Base-by-base conservation (phyloP, 2,888 invertebrate species). In the Lissonota sp. region DNA sequence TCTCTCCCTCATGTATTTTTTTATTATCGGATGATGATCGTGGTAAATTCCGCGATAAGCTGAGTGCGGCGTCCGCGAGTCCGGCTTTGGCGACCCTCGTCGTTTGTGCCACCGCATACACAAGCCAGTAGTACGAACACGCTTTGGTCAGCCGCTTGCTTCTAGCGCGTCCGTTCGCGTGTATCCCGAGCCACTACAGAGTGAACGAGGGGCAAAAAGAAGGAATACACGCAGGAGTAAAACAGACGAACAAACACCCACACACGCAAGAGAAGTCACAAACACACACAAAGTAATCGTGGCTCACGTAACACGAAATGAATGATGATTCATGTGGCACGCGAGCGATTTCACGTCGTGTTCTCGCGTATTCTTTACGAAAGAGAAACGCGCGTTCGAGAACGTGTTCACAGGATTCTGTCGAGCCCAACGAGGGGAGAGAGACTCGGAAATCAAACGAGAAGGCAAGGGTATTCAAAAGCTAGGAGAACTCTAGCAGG, bases 311-410 rank as follows among this genome's bases (percentile, higher is more conserved):
- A 90, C 88, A 87, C 86, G 88, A 89, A 90, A 89, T 86, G 88
- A 90, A 91, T 90, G 91, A 90, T 90, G 88, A 90, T 90, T 91
- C 91, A 90, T 90, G 90, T 87, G 86, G 88, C 90, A 90, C 90
- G 90, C 90, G 88, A 90, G 86, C 91, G 86, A 89, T 89, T 89
- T 88, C 85, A 86, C 86, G 84, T 88, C 83, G 83, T 88, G 87
- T 86, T 87, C 84, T 80, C 84, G 26, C 26, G 85, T 87, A 87
- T 88, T 88, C 85, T 87, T 87, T 84, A 83, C 84, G 82, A 66
- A 82, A 72, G 80, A 83, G 84, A 86, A 84, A 77, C 83, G 44
- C 60, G 66, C 69, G 73, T 76, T 64, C 71, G 26, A 49, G 70
- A 72, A 26, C 26, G 26, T 26, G 80, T 67, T 42, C 42, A 26